Percentiles rank a stretch among this genome's conserved stretches.
Evolutionary conservation across 2,888 invertebrate genomes (phyloP).

Genomic region (Tethea ocularis): DNA sequence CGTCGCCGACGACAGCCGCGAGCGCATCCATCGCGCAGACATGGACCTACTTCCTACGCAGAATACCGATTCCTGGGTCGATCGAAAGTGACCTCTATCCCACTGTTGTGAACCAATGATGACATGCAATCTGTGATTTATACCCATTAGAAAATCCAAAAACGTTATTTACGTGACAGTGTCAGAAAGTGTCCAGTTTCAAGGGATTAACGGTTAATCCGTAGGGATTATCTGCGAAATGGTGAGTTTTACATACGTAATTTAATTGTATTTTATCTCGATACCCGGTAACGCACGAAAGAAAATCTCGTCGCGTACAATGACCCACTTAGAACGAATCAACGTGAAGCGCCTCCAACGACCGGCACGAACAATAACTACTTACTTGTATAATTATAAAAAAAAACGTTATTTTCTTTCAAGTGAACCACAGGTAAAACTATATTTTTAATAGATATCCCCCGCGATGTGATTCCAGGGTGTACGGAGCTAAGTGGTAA

Average conservation of each 20-base stretch:
- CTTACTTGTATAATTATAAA: slow-evolving; percentile 13
- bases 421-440: not conserved
- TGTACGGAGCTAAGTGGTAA: too few relatives aligned
- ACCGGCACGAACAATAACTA: slow-evolving; percentile 49
- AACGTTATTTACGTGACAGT: slow-evolving; percentile 58
- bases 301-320: slow-evolving; percentile 59
- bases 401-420: not conserved
- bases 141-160: slow-evolving; percentile 22
- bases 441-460: not conserved
- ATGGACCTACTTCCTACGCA: slow-evolving; percentile 58
- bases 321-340: slow-evolving; percentile 58
- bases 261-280: slow-evolving; percentile 16
- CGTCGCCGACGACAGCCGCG: slow-evolving; percentile 62
- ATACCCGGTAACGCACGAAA: slow-evolving; percentile 34
- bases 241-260: slow-evolving; percentile 50
- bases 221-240: slow-evolving; percentile 50
- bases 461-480: too few relatives aligned
- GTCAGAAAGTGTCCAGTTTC: slow-evolving; percentile 60
- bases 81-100: slow-evolving; percentile 66
- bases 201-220: slow-evolving; percentile 53
- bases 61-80: slow-evolving; percentile 44
- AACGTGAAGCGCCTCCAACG: slow-evolving; percentile 40
- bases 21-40: slow-evolving; percentile 61
- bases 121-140: slow-evolving; percentile 60
- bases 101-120: slow-evolving; percentile 65